Base-by-base conservation (phyloP, 1,140 invertebrate species). In the Pseudomyrmex dendroicus region DNA sequence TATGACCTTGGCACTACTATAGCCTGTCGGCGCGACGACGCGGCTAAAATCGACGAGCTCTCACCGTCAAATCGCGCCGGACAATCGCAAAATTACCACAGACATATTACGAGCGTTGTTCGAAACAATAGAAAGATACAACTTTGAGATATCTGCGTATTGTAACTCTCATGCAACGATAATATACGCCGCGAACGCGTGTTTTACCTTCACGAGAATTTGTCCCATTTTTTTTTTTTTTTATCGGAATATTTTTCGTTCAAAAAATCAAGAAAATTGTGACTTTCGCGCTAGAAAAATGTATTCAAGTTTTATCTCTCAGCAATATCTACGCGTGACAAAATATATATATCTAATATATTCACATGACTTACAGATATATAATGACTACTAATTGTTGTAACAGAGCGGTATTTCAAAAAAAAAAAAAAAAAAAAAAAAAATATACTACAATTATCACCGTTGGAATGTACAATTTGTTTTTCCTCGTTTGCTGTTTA, bases 1-100 rank as follows among this genome's bases (percentile, higher is more conserved):
- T 77, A 83, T 72, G 78, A 86, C 86, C 86, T 88, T 88, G 86
- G 74, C 59, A 87, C 83, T 57, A 83, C 82, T 84, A 68, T 84
- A 80, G 68, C 66, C 73, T 61, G 82, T 84, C 64, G 82, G 46
- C 62, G 61, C 54, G 82, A 52, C 54, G 82, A 52, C 74, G 62
- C 25, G 25, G 62, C 73, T 88, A 88, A 88, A 87, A 86, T 72
- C 64, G 74, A 84, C 84, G 56, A 50, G 25, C 57, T 83, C 72
- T 66, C 56, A 72, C 35, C 35, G 35, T 35, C 54, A 20, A 70
- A 62, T 56, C 68, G 76, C 61, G 66, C 15, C 12, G 61, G 67
- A 87, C 83, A 78, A 86, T 87, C 80, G 63, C 74, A 86, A 73
- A 67, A 77, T 84, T 87, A 73, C 80, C 48, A 46, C 84, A 35